These are phyloP conservation scores for Plutomurus gul DNA, from an alignment of 1,140 invertebrate genomes.

Conservation along the genomic window DNA sequence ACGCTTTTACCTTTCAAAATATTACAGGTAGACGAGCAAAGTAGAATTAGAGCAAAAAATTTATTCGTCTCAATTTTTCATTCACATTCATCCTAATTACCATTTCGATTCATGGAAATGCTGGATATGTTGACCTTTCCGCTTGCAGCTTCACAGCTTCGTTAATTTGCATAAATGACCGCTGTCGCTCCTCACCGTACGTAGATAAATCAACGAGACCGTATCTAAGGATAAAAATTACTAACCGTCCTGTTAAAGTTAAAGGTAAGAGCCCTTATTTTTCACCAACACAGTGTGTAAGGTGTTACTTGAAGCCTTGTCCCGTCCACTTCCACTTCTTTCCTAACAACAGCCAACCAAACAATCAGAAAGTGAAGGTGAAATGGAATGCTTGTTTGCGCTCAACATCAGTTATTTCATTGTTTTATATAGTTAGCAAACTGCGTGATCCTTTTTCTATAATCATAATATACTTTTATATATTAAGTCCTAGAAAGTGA, in stretches of 20 bases:
- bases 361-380: too few relatives aligned
- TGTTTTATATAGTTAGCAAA: too few relatives aligned
- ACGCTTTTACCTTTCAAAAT: not conserved
- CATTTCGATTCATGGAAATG: slow-evolving; percentile 4
- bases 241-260: slow-evolving; percentile 8
- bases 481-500: too few relatives aligned
- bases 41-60: not conserved
- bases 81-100: not conserved
- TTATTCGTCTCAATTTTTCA: not conserved
- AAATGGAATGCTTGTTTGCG: too few relatives aligned
- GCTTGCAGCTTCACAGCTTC: not conserved
- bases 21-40: not conserved
- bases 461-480: too few relatives aligned
- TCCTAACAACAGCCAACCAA: too few relatives aligned
- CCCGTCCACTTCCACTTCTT: not conserved
- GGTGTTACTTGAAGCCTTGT: too few relatives aligned
- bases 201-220: slow-evolving; percentile 10
- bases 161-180: slow-evolving; percentile 29
- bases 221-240: not conserved
- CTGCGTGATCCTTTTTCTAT: too few relatives aligned
- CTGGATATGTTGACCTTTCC: not conserved
- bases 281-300: not conserved
- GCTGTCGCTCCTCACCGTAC: too few relatives aligned
- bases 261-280: not conserved
- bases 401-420: too few relatives aligned